These are phyloP conservation scores for Vanessa cardui DNA, from an alignment of 2,888 invertebrate genomes.

Conservation along the genomic window DNA sequence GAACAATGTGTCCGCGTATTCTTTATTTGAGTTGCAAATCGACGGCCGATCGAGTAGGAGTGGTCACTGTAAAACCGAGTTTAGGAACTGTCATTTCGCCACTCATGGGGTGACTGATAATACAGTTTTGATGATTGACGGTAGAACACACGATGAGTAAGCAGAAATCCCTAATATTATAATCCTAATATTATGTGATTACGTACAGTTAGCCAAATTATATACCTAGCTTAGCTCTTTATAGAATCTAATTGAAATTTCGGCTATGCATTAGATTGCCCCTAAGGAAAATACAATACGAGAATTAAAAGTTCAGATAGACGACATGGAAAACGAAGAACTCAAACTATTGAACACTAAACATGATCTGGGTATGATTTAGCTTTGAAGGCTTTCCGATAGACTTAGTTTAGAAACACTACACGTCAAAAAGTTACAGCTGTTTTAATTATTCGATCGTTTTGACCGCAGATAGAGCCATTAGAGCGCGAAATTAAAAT, in stretches of 20 bases:
- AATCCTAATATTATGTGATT: too few species aligned
- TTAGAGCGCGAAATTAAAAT: slow-evolving; percentile 92
- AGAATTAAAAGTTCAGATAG: slow-evolving; percentile 90
- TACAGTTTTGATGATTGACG: too few species aligned
- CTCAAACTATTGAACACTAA: slow-evolving; percentile 83
- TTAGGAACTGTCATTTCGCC: too few species aligned
- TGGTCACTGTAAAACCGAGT: too few species aligned
- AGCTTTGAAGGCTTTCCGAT: background rate
- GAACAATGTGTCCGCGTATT: too few species aligned
- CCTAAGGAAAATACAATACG: slow-evolving; percentile 91
- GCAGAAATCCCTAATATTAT: too few species aligned
- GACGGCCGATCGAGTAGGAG: too few species aligned
- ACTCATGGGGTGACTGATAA: too few species aligned
- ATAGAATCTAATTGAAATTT: background rate
- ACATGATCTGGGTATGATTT: slow-evolving; percentile 72
- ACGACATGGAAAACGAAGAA: slow-evolving; percentile 92
- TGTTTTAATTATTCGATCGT: slow-evolving; percentile 51
- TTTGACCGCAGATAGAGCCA: slow-evolving; percentile 87
- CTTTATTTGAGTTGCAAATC: too few species aligned
- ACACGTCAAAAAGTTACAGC: slow-evolving; percentile 71
- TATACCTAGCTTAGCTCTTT: too few species aligned
- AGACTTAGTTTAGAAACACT: slow-evolving; percentile 18
- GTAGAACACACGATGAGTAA: too few species aligned
- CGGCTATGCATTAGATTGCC: slow-evolving; percentile 84
- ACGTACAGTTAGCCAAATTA: too few species aligned